Evolutionary conservation across 2,888 invertebrate species (phyloP), one percentile per base, ranked within the genome.

Genomic region (Elegia similella): DNA sequence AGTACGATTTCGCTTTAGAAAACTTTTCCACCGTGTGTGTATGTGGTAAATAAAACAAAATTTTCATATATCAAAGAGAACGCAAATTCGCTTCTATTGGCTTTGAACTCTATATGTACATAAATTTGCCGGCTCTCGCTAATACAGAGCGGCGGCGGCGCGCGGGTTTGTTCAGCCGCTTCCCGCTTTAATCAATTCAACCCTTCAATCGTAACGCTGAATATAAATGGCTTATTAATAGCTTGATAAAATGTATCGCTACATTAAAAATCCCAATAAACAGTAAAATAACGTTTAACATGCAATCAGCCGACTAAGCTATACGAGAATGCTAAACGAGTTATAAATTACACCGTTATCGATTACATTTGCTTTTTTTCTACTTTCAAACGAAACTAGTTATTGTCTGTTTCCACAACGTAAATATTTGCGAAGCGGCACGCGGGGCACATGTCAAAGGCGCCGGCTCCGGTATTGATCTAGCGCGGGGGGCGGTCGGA

Each of bases 371-470:
- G 61, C 73, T 75, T 75, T 75, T 73, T 73, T 34, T 67, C 65
- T 59, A 82, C 77, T 78, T 66, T 64, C 78, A 80, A 85, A 84
- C 83, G 75, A 82, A 85, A 86, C 84, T 84, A 85, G 85, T 86
- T 88, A 88, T 88, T 88, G 88, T 87, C 88, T 82, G 88, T 84
- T 86, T 82, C 84, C 85, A 81, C 84, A 86, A 85, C 83, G 88
- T 90, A 91, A 90, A 90, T 90, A 91, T 91, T 90, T 86, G 88
- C 86, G 72, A 84, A 82, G 82, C 75, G 82, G 82, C 82, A 82
- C 80, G 84, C 80, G 80, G 83, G 85, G 86, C 88, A 88, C 88
- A 88, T 89, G 90, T 89, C 90, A 89, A 89, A 89, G 88, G 89
- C 87, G 82, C 84, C 84, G 87, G 84, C 86, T 82, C 77, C 80